Evolutionary conservation across 2,113 vertebrate genomes (phyloP).

Genomic region (Tragulus kanchil): DNA sequence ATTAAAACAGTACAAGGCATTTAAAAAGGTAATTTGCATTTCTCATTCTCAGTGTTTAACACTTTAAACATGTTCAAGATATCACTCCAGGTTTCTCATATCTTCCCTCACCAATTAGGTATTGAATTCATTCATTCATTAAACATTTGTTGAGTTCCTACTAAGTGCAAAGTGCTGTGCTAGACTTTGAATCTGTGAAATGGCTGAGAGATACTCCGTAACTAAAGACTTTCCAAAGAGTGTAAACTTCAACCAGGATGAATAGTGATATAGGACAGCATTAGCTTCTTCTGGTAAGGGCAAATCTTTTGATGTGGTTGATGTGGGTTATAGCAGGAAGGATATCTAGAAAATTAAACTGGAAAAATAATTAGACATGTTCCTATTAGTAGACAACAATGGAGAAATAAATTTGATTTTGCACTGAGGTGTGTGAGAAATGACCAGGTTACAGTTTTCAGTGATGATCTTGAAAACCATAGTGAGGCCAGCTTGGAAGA

Average conservation of each 20-base stretch:
- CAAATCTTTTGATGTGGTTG: not conserved
- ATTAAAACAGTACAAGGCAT: conserved; percentile 23
- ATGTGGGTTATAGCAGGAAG: not conserved
- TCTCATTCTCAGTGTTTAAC: conserved; percentile 25
- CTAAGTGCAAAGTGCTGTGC: not conserved
- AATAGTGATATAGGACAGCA: not conserved
- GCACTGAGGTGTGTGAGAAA: not conserved
- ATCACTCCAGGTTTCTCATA: not conserved
- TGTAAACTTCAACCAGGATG: not conserved
- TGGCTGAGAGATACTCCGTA: not conserved
- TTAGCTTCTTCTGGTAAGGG: not conserved
- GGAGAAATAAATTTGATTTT: not conserved
- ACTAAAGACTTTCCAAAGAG: no score
- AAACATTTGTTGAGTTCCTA: not conserved
- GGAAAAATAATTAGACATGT: not conserved
- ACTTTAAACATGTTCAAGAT: not conserved
- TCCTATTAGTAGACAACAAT: not conserved
- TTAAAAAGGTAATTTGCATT: conserved; percentile 51
- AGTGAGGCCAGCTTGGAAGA: not conserved
- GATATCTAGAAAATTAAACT: not conserved
- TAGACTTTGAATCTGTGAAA: not conserved
- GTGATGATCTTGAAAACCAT: not conserved
- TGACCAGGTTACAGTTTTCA: not conserved
- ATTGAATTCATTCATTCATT: not conserved
- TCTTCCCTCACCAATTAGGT: not conserved